These are phyloP conservation scores for Bombus picipes DNA, from an alignment of 1,140 invertebrate genomes.

Conservation along the genomic window DNA sequence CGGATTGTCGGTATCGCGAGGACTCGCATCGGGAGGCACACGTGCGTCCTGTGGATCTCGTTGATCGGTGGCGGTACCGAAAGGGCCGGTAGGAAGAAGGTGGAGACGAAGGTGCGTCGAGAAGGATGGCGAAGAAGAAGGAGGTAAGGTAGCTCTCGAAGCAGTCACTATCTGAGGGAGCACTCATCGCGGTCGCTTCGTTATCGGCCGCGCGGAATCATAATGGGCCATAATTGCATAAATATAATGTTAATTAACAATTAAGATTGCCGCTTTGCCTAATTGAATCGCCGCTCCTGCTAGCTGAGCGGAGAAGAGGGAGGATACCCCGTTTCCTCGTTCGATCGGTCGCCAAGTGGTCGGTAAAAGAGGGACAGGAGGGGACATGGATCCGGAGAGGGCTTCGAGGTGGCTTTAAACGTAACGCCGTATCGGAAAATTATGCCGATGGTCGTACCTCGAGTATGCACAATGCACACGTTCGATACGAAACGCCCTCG, in stretches of 20 bases:
- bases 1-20: slow-evolving; percentile 29
- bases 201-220: slow-evolving; percentile 70
- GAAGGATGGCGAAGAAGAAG: not conserved
- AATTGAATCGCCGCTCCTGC: slow-evolving; percentile 75
- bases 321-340: not conserved
- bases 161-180: slow-evolving; percentile 56
- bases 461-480: slow-evolving; percentile 16
- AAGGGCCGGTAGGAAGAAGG: not conserved
- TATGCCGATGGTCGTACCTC: slow-evolving; percentile 64
- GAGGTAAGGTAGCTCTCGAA: not conserved
- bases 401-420: slow-evolving; percentile 63
- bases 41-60: slow-evolving; percentile 23
- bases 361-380: not conserved
- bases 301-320: not conserved
- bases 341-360: slow-evolving; percentile 24
- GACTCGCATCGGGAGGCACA: slow-evolving; percentile 29
- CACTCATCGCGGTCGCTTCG: slow-evolving; percentile 61
- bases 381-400: not conserved
- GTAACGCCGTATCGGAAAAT: slow-evolving; percentile 73
- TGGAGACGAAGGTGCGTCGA: slow-evolving; percentile 20
- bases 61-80: slow-evolving; percentile 26
- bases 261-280: slow-evolving; percentile 75
- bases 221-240: slow-evolving; percentile 77
- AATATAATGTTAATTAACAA: slow-evolving; percentile 80
- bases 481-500: slow-evolving; percentile 32